Percentiles rank a stretch among this genome's conserved stretches.
Conservation (phyloP, 2,888 invertebrate genomes). For the Nomada ruficornis region DNA sequence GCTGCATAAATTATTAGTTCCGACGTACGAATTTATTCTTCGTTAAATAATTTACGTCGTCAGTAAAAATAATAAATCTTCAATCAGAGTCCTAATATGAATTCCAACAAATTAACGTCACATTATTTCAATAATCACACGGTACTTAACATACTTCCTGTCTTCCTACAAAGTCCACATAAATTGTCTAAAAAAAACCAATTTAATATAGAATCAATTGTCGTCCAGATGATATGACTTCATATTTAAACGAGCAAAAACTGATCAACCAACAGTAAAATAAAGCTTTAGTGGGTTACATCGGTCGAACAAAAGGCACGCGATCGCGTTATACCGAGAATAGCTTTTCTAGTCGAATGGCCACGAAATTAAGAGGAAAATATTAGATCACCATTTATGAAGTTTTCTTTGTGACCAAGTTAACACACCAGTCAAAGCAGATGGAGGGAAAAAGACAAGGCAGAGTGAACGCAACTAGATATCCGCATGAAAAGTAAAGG, state of each 20-base stretch:
- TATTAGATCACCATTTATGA: conserved; percentile 64
- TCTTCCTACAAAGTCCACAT: neutral
- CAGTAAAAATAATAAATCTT: too few species aligned
- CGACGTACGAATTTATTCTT: too few species aligned
- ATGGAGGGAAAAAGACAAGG: conserved; percentile 21
- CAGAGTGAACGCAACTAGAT: conserved; percentile 32
- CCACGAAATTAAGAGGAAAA: conserved; percentile 73
- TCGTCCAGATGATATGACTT: neutral
- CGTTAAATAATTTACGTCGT: too few species aligned
- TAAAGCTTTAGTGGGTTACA: neutral
- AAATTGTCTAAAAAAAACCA: neutral
- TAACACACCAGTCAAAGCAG: conserved; percentile 46
- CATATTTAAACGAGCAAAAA: neutral
- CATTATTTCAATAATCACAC: too few species aligned
- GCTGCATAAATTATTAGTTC: too few species aligned
- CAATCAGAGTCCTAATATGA: too few species aligned
- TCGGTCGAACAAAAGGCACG: neutral
- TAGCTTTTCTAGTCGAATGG: conserved; percentile 30
- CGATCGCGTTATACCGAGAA: conserved; percentile 20
- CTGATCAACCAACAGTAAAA: conserved; percentile 14
- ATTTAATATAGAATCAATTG: neutral
- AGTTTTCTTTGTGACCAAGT: conserved; percentile 67
- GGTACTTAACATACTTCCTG: too few species aligned
- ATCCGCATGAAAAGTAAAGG: conserved; percentile 31
- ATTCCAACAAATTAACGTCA: too few species aligned